These are phyloP conservation scores for Cydia fagiglandana DNA, from an alignment of 1,140 invertebrate genomes.

Conservation along the genomic window DNA sequence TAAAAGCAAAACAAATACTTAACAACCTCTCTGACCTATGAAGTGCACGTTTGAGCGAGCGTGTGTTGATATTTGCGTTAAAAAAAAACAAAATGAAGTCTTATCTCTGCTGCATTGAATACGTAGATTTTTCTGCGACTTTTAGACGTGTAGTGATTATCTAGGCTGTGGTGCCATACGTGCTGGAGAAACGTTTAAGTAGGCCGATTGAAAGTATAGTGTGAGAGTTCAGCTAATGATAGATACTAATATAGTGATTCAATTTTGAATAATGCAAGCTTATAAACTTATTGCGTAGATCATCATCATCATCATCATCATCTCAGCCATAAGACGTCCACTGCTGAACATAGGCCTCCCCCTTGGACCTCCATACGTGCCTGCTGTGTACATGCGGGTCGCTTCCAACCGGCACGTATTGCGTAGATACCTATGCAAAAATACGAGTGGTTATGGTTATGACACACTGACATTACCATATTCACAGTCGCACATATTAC, in stretches of 20 bases:
- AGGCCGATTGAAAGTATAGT: constrained; percentile 7
- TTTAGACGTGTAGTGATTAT: neutral
- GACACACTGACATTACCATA: no score
- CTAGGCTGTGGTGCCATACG: neutral
- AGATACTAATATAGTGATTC: neutral
- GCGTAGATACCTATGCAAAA: no score
- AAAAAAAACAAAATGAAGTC: neutral
- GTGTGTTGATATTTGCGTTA: neutral
- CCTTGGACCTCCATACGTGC: no score
- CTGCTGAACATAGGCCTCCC: no score
- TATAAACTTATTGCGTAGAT: no score
- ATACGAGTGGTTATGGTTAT: no score
- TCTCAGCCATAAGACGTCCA: no score
- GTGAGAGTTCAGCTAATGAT: neutral
- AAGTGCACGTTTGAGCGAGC: neutral
- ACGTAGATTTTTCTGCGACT: neutral
- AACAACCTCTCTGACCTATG: neutral
- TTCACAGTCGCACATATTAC: no score
- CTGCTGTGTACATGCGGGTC: no score
- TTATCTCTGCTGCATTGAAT: neutral
- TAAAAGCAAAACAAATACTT: neutral
- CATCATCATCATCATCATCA: no score
- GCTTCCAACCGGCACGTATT: no score
- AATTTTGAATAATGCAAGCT: neutral
- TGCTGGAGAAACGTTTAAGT: constrained; percentile 3